phyloP scores from a whole-genome alignment of 2,888 invertebrate genomes.

The Eumacrocentrus americanus region DNA sequence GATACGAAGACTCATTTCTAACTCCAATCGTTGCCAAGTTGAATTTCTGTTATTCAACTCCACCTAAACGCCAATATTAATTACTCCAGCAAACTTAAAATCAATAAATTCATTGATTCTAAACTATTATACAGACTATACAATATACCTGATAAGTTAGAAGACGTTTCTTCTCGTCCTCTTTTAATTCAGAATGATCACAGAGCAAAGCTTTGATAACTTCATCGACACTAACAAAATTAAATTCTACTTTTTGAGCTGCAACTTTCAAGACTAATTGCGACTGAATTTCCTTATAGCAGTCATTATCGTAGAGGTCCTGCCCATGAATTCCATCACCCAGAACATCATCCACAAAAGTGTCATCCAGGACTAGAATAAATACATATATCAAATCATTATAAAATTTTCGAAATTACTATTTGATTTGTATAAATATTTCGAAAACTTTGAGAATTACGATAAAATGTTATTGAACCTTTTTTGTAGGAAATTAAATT shows the following conservation, averaged over 20 bases:
- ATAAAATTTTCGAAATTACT: no score
- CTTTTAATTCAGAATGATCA: conserved; percentile 67
- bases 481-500: no score
- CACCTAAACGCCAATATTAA: no score
- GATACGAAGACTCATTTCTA: conserved; percentile 70
- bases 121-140: no score
- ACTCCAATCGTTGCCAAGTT: conserved; percentile 70
- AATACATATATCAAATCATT: no score
- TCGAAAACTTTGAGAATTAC: no score
- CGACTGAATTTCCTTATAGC: conserved; percentile 65
- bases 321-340: conserved; percentile 64
- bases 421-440: no score
- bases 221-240: conserved; percentile 50
- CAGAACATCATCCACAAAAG: conserved; percentile 58
- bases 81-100: no score
- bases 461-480: no score
- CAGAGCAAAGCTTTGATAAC: conserved; percentile 66
- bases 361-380: conserved; percentile 57
- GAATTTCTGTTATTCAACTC: conserved; percentile 73
- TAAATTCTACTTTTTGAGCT: conserved; percentile 44
- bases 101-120: no score
- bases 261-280: conserved; percentile 56
- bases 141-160: no score
- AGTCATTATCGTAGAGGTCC: conserved; percentile 63
- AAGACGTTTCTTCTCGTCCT: conserved; percentile 64